phyloP scores from a whole-genome alignment of 1,140 invertebrate genomes.

The Drosophila eugracilis region DNA sequence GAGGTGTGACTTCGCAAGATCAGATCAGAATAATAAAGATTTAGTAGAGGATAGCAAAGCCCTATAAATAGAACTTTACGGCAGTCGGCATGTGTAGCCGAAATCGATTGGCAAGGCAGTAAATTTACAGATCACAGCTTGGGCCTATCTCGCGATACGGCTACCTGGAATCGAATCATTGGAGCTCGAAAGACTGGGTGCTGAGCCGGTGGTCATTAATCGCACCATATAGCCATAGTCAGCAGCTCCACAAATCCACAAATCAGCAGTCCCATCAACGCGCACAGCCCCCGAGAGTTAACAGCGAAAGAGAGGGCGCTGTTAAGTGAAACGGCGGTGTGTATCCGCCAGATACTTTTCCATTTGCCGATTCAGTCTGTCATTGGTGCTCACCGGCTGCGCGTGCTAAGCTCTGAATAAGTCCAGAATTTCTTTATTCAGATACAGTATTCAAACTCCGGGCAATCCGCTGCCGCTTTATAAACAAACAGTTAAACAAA shows the following conservation, averaged over 20 bases:
- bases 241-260: slow-evolving; percentile 46
- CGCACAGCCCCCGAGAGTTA: slow-evolving; percentile 40
- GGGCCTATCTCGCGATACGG: slow-evolving; percentile 17
- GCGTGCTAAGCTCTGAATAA: slow-evolving; percentile 26
- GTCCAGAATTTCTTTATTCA: not conserved
- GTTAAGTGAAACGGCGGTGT: slow-evolving; percentile 62
- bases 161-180: slow-evolving; percentile 46
- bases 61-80: slow-evolving; percentile 42
- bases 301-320: slow-evolving; percentile 23
- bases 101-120: slow-evolving; percentile 43
- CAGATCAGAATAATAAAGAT: slow-evolving; percentile 12
- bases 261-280: slow-evolving; percentile 67
- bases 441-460: slow-evolving; percentile 18
- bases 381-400: slow-evolving; percentile 67
- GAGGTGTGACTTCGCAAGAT: slow-evolving; percentile 27
- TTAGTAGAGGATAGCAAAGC: slow-evolving; percentile 1
- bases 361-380: slow-evolving; percentile 65
- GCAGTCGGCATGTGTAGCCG: slow-evolving; percentile 6
- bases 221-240: slow-evolving; percentile 21
- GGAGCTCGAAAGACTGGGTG: slow-evolving; percentile 64
- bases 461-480: slow-evolving; percentile 54
- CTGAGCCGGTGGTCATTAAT: slow-evolving; percentile 62
- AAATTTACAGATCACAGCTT: slow-evolving; percentile 37
- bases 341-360: slow-evolving; percentile 62
- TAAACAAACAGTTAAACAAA: slow-evolving; percentile 76